Base-by-base conservation (phyloP, 2,888 invertebrate genomes). In the Seladonia tumulorum region DNA sequence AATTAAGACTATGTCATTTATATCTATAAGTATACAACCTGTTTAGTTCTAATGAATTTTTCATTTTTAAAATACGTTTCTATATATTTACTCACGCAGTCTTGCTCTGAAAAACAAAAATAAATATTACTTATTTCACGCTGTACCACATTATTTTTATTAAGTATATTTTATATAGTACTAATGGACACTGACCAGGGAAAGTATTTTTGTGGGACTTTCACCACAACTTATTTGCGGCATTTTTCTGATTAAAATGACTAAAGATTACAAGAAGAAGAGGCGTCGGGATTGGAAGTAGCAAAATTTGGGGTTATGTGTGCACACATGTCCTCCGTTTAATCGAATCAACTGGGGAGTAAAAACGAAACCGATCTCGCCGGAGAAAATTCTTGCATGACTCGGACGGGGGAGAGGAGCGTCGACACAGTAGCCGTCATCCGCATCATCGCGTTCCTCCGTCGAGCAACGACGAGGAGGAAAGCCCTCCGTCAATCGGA, bases 21-120 rank as follows among this genome's bases (percentile, higher is more conserved):
- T 76, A 60, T 29, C 88, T 89, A 94, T 53, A 93, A 85, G 76
- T 93, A 94, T 82, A 94, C 92, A 89, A 96, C 96, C 18, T 96
- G 95, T 92, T 96, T 96, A 91, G 96, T 95, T 87, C 95, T 95
- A 90, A 96, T 96, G 87, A 95, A 93, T 88, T 95, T 95, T 90
- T 96, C 96, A 88, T 94, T 96, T 87, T 95, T 95, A 88, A 96
- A 94, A 90, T 96, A 96, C 91, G 96, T 95, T 57, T 94, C 92
- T 22, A 96, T 95, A 93, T 96, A 96, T 88, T 95, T 95, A 74
- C 93, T 94, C 8, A 96, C 96, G 94, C 96, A 96, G 91, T 95
- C 95, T 93, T 96, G 95, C 92, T 95, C 96, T 96, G 95, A 90
- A 96, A 96, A 63, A 79, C 5, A 88, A 25, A 78, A 85, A 75